Conservation (phyloP, 2,113 vertebrate genomes). For the Proteles cristata region DNA sequence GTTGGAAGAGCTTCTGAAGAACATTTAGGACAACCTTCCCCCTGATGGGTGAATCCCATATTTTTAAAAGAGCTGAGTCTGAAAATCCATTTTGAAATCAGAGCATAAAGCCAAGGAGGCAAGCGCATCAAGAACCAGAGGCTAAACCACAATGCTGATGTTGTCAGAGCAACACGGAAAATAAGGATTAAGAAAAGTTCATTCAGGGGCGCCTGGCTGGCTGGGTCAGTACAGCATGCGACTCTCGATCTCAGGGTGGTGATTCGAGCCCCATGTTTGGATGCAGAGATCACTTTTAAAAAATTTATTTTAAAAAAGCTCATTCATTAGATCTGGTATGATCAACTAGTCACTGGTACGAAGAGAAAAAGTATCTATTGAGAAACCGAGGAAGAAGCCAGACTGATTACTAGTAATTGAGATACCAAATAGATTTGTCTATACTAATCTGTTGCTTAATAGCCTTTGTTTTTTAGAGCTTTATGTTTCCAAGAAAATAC, state of each 20-base stretch:
- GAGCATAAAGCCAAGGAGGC: not conserved
- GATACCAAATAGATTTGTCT: not conserved
- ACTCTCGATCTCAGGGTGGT: not conserved
- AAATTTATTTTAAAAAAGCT: not conserved
- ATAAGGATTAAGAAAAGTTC: not conserved
- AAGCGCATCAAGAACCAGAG: not conserved
- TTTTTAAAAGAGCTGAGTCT: not conserved
- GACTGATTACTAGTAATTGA: not conserved
- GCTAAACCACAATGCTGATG: not conserved
- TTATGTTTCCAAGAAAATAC: not conserved
- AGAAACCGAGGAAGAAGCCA: not conserved
- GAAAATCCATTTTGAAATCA: not conserved
- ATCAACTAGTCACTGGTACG: rapidly evolving
- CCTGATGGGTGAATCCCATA: not conserved
- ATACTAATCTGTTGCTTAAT: not conserved
- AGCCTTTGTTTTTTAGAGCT: not conserved
- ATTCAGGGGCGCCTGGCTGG: not conserved
- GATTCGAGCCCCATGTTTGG: not conserved
- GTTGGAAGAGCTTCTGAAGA: too few species aligned
- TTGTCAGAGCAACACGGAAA: not conserved
- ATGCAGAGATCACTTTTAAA: not conserved
- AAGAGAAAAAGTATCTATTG: not conserved
- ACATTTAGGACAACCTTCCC: not conserved
- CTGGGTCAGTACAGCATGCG: not conserved
- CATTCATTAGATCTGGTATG: too few species aligned